A percentile compares a stretch with the other conserved stretches of the same genome.
These are phyloP conservation scores for Halcyon smyrnensis DNA, from an alignment of 2,797 vertebrate genomes.

Conservation along the genomic window DNA sequence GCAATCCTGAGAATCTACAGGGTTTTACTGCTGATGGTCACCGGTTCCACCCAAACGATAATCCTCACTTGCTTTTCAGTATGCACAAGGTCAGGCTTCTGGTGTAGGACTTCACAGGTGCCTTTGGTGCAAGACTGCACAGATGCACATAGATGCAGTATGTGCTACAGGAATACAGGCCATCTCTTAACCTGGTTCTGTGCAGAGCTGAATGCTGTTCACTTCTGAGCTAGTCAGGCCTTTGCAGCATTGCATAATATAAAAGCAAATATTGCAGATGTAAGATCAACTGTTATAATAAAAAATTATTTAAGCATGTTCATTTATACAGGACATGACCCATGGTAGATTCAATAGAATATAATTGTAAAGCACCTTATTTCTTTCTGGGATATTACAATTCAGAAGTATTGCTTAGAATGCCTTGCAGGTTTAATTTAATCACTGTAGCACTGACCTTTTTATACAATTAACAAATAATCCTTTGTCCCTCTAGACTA, in stretches of 20 bases:
- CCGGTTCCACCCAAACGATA: rapidly evolving
- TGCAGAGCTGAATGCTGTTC: not conserved
- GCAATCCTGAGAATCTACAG: not conserved
- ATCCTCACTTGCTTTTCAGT: not conserved
- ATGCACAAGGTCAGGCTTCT: not conserved
- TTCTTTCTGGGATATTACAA: constrained; percentile 8
- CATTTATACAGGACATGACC: not conserved
- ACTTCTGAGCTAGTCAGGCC: not conserved
- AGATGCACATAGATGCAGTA: not conserved
- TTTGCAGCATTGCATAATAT: not conserved
- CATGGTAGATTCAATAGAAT: not conserved
- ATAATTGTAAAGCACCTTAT: not conserved
- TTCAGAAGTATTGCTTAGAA: constrained; percentile 9
- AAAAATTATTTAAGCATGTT: not conserved
- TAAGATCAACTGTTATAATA: not conserved
- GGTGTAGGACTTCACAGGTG: rapidly evolving
- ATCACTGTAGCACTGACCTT: constrained; percentile 66
- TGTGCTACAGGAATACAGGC: not conserved
- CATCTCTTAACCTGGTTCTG: not conserved
- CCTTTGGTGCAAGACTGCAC: not conserved
- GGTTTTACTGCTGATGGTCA: not conserved
- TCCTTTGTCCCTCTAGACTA: constrained; percentile 49
- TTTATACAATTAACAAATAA: constrained; percentile 70
- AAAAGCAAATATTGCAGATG: not conserved
- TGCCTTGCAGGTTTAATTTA: constrained; percentile 69